Conservation (phyloP, 2,797 vertebrate species). For the Tachyglossus aculeatus region DNA sequence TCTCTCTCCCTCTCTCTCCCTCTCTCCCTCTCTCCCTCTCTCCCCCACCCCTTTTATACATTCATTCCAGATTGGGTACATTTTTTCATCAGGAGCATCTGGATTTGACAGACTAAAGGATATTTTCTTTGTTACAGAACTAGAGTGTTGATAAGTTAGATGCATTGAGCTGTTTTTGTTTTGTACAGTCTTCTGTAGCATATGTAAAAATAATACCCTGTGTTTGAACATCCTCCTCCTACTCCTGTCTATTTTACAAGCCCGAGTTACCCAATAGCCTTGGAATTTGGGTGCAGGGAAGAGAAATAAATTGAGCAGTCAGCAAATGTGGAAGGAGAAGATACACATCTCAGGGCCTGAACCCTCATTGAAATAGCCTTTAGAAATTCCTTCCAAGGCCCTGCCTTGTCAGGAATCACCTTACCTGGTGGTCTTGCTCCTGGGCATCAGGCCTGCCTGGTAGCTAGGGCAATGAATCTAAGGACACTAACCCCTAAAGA, state of each 20-base stretch:
- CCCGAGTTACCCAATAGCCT: too few species aligned
- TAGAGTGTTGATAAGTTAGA: neutral
- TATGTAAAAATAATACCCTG: constrained; percentile 31
- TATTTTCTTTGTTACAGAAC: neutral
- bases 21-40: neutral
- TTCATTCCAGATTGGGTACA: neutral
- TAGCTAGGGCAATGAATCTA: too few species aligned
- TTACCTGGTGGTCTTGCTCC: too few species aligned
- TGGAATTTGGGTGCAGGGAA: neutral
- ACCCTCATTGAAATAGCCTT: too few species aligned
- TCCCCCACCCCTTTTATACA: neutral
- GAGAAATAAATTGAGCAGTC: neutral
- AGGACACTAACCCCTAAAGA: too few species aligned
- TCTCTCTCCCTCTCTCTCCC: neutral
- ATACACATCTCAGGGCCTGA: too few species aligned
- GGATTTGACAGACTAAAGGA: too few species aligned
- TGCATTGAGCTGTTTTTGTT: neutral
- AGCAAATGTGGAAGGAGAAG: neutral
- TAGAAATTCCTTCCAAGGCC: too few species aligned
- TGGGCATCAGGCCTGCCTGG: too few species aligned
- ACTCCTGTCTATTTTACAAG: too few species aligned
- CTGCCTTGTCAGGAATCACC: too few species aligned
- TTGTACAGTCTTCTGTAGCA: constrained; percentile 1
- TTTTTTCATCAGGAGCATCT: neutral
- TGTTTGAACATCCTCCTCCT: too few species aligned